A percentile compares a stretch with the other conserved stretches of the same genome.
These are phyloP conservation scores for Apodemia zela DNA, from an alignment of 2,888 invertebrate genomes.

Conservation along the genomic window DNA sequence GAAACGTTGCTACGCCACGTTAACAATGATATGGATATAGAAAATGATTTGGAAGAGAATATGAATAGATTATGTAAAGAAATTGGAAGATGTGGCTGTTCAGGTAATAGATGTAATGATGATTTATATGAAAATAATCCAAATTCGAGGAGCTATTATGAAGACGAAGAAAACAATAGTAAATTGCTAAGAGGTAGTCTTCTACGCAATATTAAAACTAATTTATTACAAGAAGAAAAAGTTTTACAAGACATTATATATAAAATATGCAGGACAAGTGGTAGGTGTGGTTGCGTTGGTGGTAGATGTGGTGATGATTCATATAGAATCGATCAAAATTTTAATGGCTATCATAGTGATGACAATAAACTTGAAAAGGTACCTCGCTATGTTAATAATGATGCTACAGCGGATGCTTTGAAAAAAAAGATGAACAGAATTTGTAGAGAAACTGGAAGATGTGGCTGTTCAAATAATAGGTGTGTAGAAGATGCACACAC, in stretches of 20 bases:
- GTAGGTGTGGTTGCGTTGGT: background rate
- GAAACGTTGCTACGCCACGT: constrained; percentile 25
- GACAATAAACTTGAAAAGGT: constrained; percentile 26
- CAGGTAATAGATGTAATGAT: constrained; percentile 26
- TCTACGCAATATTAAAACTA: background rate
- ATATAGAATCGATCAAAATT: background rate
- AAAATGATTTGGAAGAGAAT: constrained; percentile 18
- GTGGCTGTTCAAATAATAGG: constrained; percentile 29
- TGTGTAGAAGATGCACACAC: constrained; percentile 21
- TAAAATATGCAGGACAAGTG: background rate
- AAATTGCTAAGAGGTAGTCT: background rate
- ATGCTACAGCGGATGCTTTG: constrained; percentile 4
- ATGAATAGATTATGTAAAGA: constrained; percentile 27
- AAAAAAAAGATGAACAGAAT: constrained; percentile 23
- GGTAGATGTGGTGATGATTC: constrained; percentile 1
- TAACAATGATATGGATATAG: constrained; percentile 15
- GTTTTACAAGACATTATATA: background rate
- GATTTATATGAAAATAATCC: background rate
- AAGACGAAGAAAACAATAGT: background rate
- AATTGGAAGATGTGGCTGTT: constrained; percentile 33
- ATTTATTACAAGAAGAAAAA: background rate
- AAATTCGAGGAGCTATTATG: background rate
- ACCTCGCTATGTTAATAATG: constrained; percentile 23
- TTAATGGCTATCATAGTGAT: background rate
- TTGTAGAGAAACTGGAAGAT: constrained; percentile 31